These are phyloP conservation scores for Arothron firmamentum DNA, from an alignment of 2,113 vertebrate genomes.

Conservation along the genomic window DNA sequence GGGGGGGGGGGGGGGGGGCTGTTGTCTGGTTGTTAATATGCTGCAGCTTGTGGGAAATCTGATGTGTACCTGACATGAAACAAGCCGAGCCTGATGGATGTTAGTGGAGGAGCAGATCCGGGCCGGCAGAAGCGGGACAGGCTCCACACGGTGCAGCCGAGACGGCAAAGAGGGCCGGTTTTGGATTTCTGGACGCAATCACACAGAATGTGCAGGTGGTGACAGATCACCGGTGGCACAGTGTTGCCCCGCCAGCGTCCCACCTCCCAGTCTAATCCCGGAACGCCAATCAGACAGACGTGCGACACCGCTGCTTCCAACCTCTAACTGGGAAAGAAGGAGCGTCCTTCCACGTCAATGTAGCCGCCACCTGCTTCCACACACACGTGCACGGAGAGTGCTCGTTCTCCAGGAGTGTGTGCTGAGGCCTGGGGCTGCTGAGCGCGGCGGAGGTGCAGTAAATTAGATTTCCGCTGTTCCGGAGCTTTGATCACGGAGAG, in stretches of 20 bases:
- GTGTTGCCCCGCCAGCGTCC: conserved; percentile 34
- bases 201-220: neutral
- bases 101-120: neutral
- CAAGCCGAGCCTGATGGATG: too few species aligned
- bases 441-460: conserved; percentile 12
- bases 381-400: neutral
- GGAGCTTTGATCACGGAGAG: conserved; percentile 29
- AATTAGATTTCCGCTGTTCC: conserved; percentile 36
- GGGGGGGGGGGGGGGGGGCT: too few species aligned
- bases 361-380: neutral
- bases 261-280: conserved; percentile 28
- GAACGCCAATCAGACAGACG: conserved; percentile 3
- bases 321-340: neutral
- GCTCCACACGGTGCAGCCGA: neutral
- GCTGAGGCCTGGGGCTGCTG: neutral
- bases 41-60: too few species aligned
- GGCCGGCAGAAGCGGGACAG: too few species aligned
- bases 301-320: too few species aligned
- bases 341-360: too few species aligned
- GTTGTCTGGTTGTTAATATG: too few species aligned
- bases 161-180: neutral
- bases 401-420: too few species aligned
- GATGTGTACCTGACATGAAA: too few species aligned
- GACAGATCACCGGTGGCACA: conserved; percentile 23
- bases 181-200: neutral